Evolutionary conservation across 2,113 vertebrate genomes (phyloP).

Genomic region (Eptesicus fuscus): DNA sequence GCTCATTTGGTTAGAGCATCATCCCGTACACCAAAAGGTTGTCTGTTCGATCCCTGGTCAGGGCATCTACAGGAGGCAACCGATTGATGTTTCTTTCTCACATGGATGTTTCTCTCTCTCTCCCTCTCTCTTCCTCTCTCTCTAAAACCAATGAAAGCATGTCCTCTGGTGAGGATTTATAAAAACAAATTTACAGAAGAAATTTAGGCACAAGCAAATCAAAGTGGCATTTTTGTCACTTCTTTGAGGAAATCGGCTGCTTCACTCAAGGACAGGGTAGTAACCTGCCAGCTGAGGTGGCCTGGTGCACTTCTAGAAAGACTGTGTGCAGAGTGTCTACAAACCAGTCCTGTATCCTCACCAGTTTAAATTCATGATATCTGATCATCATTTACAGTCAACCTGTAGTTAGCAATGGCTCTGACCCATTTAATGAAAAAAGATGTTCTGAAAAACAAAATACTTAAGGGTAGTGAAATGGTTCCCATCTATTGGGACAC

Average conservation of each 20-base stretch:
- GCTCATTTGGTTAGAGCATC: background rate
- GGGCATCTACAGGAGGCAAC: background rate
- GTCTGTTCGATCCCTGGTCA: background rate
- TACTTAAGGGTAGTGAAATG: background rate
- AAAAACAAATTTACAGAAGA: slow-evolving; percentile 18
- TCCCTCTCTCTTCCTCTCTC: background rate
- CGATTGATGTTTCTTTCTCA: background rate
- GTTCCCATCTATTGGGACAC: background rate
- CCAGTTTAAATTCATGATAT: background rate
- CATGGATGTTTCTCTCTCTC: background rate
- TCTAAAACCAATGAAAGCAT: background rate
- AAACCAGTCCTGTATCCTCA: background rate
- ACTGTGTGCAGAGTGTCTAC: background rate
- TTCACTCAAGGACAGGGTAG: background rate
- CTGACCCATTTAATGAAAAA: background rate
- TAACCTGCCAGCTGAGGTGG: background rate
- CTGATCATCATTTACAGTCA: background rate
- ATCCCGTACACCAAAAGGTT: background rate
- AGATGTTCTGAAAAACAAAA: background rate
- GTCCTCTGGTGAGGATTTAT: background rate
- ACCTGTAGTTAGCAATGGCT: background rate
- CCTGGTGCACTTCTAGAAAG: background rate
- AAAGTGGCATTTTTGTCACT: background rate
- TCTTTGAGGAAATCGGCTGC: background rate
- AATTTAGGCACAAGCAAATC: background rate